Conservation (phyloP, 37 sponge, comb jelly and placozoan genomes). For the Ianthella basta region DNA sequence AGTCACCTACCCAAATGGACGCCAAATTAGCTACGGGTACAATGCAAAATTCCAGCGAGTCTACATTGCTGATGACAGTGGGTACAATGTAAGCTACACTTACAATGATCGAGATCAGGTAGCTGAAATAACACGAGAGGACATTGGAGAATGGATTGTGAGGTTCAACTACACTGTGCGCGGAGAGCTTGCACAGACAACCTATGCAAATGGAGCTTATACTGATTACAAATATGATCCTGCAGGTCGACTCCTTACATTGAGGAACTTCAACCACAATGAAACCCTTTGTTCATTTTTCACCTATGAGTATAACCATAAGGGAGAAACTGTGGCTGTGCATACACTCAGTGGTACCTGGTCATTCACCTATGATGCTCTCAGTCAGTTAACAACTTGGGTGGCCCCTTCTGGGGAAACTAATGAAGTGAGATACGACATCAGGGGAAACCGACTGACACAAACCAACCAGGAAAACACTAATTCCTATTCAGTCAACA, state of each 20-base stretch:
- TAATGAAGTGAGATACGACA: conserved; percentile 25
- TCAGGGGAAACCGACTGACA: conserved; percentile 24
- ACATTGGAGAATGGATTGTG: not conserved
- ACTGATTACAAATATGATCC: conserved; percentile 20
- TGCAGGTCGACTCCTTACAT: not conserved
- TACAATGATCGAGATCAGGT: conserved; percentile 7
- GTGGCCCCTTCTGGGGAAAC: conserved; percentile 7
- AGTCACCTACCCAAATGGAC: not conserved
- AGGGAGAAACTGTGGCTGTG: not conserved
- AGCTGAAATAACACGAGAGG: not conserved
- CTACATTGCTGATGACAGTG: conserved; percentile 32
- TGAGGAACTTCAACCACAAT: conserved; percentile 23
- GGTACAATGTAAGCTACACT: conserved; percentile 37
- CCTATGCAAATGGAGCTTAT: conserved; percentile 36
- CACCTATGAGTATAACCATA: conserved; percentile 28
- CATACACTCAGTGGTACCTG: conserved; percentile 6
- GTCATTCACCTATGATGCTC: conserved; percentile 35
- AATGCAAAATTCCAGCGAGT: not conserved
- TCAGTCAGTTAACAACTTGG: conserved; percentile 29
- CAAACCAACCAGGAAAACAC: not conserved
- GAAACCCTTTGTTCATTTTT: not conserved
- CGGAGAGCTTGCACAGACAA: not conserved
- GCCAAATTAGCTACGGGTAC: not conserved
- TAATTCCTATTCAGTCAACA: conserved; percentile 9
- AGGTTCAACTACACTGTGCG: not conserved